A percentile compares a stretch with the other conserved stretches of the same genome.
These are phyloP conservation scores for Etheostoma spectabile DNA, from an alignment of 2,113 vertebrate genomes.

Conservation along the genomic window DNA sequence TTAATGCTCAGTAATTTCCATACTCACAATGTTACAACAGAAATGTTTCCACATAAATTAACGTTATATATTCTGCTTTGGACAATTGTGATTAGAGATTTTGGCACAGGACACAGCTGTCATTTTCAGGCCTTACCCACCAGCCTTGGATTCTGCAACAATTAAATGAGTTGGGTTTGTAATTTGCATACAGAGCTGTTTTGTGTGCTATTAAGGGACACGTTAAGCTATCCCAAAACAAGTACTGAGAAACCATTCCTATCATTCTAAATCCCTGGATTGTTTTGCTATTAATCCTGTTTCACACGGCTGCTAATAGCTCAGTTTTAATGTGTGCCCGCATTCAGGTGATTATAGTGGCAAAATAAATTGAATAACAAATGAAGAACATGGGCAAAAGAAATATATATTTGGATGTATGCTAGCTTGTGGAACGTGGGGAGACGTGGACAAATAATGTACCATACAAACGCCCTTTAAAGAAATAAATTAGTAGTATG, in stretches of 20 bases:
- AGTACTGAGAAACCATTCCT: conserved; percentile 38
- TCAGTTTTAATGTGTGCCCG: conserved; percentile 43
- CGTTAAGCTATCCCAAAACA: conserved; percentile 45
- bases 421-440: neutral
- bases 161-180: conserved; percentile 26
- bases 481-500: conserved; percentile 30
- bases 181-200: conserved; percentile 34
- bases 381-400: conserved; percentile 14
- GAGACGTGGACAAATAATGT: neutral
- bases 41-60: conserved; percentile 2
- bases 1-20: neutral
- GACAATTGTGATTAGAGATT: neutral
- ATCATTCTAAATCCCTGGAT: conserved; percentile 62
- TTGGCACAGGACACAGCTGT: neutral
- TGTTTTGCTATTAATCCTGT: conserved; percentile 61
- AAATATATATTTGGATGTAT: conserved; percentile 29
- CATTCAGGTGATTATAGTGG: conserved; percentile 41
- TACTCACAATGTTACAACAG: neutral
- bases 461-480: conserved; percentile 31
- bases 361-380: conserved; percentile 49
- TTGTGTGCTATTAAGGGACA: conserved; percentile 34
- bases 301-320: conserved; percentile 54
- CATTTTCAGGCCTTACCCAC: conserved; percentile 6
- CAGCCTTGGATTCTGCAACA: conserved; percentile 16
- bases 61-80: neutral